Base-by-base conservation (phyloP, 2,113 vertebrate genomes). In the Dendrocopos noguchii region DNA sequence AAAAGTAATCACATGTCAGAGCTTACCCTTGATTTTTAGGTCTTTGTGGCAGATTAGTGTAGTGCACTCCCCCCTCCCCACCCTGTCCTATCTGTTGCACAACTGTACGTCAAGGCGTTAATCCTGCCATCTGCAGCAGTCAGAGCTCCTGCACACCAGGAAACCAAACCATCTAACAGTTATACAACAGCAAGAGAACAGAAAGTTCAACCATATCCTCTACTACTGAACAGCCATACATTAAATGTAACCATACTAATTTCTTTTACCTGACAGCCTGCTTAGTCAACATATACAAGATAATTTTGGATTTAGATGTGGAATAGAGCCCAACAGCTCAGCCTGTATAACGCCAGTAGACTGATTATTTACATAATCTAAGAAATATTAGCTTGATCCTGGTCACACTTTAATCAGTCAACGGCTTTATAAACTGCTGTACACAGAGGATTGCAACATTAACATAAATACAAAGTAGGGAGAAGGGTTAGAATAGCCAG, bases 91-190 rank as follows among this genome's bases (percentile, higher is more conserved):
- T 85, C 93, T 88, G 34, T 42, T 87, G 83, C 88, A 94, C 95
- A 93, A 70, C 57, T 16, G 42, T 63, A 88, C 24, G 68, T 95
- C 91, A 89, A 87, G 93, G 91, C 93, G 68, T 75, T 96, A 96
- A 96, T 95, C 94, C 94, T 14, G 4, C 92, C 88, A 93, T 90
- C 91, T 95, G 95, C 91, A 96, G 93, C 95, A 93, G 72, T 24
- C 80, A 50, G 34, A 79, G 84, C 64, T 80, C 63, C 50, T 8
- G 22, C 77, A 27, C 34, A 12, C 85, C 73, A 75, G 56, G 44
- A 67, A 89, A 84, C 39, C 14, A 83, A 63, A 83, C 53, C 93
- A 88, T 57, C 74, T 55, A 61, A 33, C n/a, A 63, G 5, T 8
- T 61, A 36, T 50, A 29, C 64, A 94, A 61, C 44, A 75, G 17